Percentiles rank a stretch among this genome's conserved stretches.
Conservation (phyloP, 2,888 invertebrate genomes). For the Orthosia gothica region DNA sequence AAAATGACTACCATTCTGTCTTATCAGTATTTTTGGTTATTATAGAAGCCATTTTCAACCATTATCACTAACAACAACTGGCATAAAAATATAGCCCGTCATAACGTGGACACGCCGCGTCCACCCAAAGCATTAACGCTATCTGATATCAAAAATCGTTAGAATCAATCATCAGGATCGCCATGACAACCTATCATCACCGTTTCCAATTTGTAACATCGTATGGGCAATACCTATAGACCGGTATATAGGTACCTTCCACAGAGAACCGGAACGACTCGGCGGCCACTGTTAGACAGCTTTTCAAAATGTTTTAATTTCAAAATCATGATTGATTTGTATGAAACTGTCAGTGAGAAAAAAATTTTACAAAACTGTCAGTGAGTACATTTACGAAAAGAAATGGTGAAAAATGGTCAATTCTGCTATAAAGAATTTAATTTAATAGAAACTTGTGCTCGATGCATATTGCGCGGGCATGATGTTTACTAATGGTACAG, state of each 20-base stretch:
- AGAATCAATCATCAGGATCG: conserved; percentile 60
- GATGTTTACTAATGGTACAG: too few relatives aligned
- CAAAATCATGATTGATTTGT: too few relatives aligned
- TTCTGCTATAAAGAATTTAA: too few relatives aligned
- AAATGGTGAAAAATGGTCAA: too few relatives aligned
- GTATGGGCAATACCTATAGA: not conserved
- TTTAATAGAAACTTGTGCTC: too few relatives aligned
- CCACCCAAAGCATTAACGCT: conserved; percentile 51
- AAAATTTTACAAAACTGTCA: too few relatives aligned
- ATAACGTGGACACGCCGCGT: conserved; percentile 39
- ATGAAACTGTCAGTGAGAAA: too few relatives aligned
- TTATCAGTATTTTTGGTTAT: not conserved
- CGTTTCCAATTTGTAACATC: conserved; percentile 55
- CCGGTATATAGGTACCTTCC: not conserved
- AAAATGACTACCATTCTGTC: not conserved
- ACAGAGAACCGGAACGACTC: not conserved
- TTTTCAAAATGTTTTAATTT: too few relatives aligned
- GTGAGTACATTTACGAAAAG: too few relatives aligned
- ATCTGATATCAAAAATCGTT: conserved; percentile 57
- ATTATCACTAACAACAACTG: not conserved
- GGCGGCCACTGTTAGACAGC: not conserved
- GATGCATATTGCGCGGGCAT: too few relatives aligned
- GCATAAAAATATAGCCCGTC: conserved; percentile 12
- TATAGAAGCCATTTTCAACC: not conserved
- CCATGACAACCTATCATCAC: conserved; percentile 63